Conservation (phyloP, 92 coral and sea anemone species). For the Galaxea fascicularis region DNA sequence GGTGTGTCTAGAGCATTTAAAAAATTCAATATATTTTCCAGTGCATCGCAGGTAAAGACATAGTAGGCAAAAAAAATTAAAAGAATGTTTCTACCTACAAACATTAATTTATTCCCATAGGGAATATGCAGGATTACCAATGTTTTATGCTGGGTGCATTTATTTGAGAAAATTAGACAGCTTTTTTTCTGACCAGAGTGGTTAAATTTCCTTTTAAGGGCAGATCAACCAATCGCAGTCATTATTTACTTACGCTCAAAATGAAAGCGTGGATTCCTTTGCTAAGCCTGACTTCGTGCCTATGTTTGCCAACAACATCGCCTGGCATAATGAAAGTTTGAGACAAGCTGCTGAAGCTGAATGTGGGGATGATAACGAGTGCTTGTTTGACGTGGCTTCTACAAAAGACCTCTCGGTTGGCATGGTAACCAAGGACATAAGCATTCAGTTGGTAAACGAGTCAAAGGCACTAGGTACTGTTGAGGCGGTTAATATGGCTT, state of each 20-base stretch:
- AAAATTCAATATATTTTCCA: too few relatives aligned
- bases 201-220: constrained; percentile 44
- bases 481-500: neutral
- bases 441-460: constrained; percentile 65
- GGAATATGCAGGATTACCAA: too few relatives aligned
- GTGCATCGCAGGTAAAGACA: too few relatives aligned
- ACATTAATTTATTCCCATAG: too few relatives aligned
- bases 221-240: constrained; percentile 52
- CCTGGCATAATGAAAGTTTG: constrained; percentile 46
- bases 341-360: constrained; percentile 34
- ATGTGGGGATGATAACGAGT: constrained; percentile 65
- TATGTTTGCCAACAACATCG: constrained; percentile 68
- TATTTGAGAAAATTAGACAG: neutral
- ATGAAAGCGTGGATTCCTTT: constrained; percentile 57
- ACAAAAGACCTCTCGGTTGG: constrained; percentile 76
- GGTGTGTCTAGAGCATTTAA: too few relatives aligned
- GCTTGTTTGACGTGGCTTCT: constrained; percentile 76
- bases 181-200: neutral
- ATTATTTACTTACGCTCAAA: constrained; percentile 63
- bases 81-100: too few relatives aligned
- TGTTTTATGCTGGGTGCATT: too few relatives aligned
- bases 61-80: too few relatives aligned
- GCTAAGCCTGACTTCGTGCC: constrained; percentile 58
- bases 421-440: constrained; percentile 39
- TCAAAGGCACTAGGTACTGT: constrained; percentile 53